A percentile compares a stretch with the other conserved stretches of the same genome.
Conservation (phyloP, 2,113 vertebrate species). For the Bufo gargarizans region DNA sequence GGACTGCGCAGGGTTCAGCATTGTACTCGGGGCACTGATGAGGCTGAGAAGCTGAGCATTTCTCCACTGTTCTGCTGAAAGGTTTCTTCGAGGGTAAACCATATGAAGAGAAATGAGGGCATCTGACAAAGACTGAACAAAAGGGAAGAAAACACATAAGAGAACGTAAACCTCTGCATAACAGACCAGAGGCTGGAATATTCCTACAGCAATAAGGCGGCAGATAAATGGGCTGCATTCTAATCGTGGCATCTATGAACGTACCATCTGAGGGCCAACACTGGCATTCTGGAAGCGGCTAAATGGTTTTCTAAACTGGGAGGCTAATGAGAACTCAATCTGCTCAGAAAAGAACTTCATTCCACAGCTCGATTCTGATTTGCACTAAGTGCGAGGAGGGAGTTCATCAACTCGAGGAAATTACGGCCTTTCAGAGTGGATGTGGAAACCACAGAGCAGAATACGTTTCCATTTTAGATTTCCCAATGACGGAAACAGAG, state of each 20-base stretch:
- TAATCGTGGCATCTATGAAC: background rate
- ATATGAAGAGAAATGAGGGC: conserved; percentile 95
- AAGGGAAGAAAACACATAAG: background rate
- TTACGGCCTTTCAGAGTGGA: background rate
- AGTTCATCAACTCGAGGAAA: background rate
- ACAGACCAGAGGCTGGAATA: background rate
- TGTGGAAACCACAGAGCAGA: background rate
- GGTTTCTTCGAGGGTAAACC: conserved; percentile 96
- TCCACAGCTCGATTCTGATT: background rate
- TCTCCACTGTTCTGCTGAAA: conserved; percentile 98
- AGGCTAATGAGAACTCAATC: background rate
- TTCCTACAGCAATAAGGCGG: background rate
- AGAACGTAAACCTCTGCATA: background rate
- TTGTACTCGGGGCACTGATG: conserved; percentile 96
- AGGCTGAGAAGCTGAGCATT: conserved; percentile 96
- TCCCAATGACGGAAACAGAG: background rate
- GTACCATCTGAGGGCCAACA: background rate
- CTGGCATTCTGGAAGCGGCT: background rate
- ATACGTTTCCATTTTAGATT: background rate
- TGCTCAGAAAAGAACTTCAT: background rate
- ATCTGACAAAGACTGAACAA: conserved; percentile 89
- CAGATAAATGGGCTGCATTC: background rate
- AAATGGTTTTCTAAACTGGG: conserved; percentile 11
- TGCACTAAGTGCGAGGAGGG: background rate
- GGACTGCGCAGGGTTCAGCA: conserved; percentile 97